phyloP scores from a whole-genome alignment of 2,888 invertebrate genomes.

The Cerceris ruficornis region DNA sequence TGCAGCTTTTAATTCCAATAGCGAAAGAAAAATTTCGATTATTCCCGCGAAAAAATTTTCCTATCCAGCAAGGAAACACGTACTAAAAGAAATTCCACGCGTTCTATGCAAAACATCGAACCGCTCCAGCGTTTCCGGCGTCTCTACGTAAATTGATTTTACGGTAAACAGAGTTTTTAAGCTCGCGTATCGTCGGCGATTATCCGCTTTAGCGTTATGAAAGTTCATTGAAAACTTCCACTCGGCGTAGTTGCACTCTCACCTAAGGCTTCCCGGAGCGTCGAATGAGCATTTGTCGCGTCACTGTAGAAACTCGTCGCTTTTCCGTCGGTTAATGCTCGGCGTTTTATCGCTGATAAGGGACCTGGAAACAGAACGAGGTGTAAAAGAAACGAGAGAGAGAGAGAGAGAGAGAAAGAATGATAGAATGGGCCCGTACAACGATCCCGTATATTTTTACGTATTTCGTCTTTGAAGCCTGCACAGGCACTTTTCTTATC shows the following conservation, averaged over 20 bases:
- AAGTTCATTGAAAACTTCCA: conserved; percentile 53
- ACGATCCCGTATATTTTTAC: too few species aligned
- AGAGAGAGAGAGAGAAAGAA: neutral
- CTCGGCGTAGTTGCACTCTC: conserved; percentile 15
- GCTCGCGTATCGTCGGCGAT: conserved; percentile 37
- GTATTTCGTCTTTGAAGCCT: neutral
- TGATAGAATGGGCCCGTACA: too few species aligned
- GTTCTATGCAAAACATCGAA: neutral
- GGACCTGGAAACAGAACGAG: too few species aligned
- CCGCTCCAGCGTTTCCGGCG: neutral
- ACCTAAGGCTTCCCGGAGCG: conserved; percentile 8
- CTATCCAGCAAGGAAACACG: too few species aligned
- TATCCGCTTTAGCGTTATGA: conserved; percentile 43
- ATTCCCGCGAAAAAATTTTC: neutral
- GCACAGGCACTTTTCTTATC: neutral
- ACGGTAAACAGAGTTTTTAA: conserved; percentile 33
- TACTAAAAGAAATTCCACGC: neutral
- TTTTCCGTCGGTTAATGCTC: conserved; percentile 31
- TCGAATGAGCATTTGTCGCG: conserved; percentile 33
- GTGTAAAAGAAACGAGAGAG: neutral
- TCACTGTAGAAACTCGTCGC: conserved; percentile 6
- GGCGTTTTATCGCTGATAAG: neutral
- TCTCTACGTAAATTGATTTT: conserved; percentile 41
- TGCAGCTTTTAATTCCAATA: too few species aligned
- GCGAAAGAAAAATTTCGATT: neutral